phyloP scores from a whole-genome alignment of 1,140 invertebrate genomes.

The Leptinotarsa defecta region DNA sequence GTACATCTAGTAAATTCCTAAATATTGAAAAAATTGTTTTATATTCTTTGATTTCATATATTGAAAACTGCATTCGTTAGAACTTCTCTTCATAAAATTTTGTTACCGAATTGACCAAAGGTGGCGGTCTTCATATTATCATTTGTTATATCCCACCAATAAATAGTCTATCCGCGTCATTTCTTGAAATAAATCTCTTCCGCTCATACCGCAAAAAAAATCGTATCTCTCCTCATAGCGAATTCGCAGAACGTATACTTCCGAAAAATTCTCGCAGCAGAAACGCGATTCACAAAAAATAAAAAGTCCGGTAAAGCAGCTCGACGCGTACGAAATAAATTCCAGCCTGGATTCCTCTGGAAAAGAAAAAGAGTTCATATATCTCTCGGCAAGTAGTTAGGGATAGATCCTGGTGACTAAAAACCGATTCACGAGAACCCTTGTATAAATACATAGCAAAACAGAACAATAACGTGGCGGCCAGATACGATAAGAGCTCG shows the following conservation, averaged over 20 bases:
- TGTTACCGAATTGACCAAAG: too few relatives aligned
- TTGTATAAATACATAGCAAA: constrained; percentile 49
- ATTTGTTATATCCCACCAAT: too few relatives aligned
- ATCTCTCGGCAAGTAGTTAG: constrained; percentile 42
- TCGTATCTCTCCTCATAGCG: neutral
- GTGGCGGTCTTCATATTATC: too few relatives aligned
- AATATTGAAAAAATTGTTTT: too few relatives aligned
- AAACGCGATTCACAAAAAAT: constrained; percentile 22
- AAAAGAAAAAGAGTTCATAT: constrained; percentile 40
- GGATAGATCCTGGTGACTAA: constrained; percentile 36
- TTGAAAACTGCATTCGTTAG: too few relatives aligned
- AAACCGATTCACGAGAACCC: constrained; percentile 40
- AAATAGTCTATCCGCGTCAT: too few relatives aligned
- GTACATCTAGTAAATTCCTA: too few relatives aligned
- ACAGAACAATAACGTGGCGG: constrained; percentile 42
- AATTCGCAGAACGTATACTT: neutral
- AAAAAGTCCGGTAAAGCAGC: constrained; percentile 26
- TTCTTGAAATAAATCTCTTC: too few relatives aligned
- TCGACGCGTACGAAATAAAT: constrained; percentile 5
- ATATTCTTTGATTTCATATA: too few relatives aligned
- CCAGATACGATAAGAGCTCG: constrained; percentile 6
- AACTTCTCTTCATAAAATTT: too few relatives aligned
- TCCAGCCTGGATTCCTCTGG: constrained; percentile 24
- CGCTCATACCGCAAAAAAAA: too few relatives aligned
- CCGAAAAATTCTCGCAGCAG: neutral